Evolutionary conservation across 2,797 vertebrate genomes (phyloP).

Genomic region (Muraenolepis orangiensis): DNA sequence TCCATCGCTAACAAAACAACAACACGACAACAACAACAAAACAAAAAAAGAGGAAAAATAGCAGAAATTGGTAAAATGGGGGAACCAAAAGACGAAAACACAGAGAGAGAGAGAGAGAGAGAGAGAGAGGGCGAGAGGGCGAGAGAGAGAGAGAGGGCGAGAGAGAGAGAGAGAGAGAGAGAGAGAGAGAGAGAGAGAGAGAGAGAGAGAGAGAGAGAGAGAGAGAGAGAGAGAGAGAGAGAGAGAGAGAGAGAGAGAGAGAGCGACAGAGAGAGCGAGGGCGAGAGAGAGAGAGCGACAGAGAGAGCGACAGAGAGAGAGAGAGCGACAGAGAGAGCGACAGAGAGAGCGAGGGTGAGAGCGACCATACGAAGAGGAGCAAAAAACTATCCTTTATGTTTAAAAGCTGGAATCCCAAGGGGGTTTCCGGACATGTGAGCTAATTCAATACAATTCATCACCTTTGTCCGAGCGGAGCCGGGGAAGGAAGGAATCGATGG

Average conservation of each 20-base stretch:
- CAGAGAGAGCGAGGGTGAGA: not conserved
- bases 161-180: slow-evolving; percentile 15
- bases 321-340: slow-evolving; percentile 16
- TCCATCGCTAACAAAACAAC: slow-evolving; percentile 11
- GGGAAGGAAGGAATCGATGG: slow-evolving; percentile 67
- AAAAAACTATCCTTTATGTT: slow-evolving; percentile 50
- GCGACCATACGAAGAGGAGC: too few relatives aligned
- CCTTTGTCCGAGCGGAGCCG: slow-evolving; percentile 44
- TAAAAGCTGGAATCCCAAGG: slow-evolving; percentile 42
- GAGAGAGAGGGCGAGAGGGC: too few relatives aligned
- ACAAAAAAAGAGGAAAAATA: slow-evolving; percentile 4
- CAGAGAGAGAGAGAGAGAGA: too few relatives aligned
- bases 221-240: not conserved
- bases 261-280: too few relatives aligned
- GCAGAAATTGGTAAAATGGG: not conserved
- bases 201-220: slow-evolving; percentile 19
- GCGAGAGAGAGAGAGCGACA: too few relatives aligned
- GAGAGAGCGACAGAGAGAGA: too few relatives aligned
- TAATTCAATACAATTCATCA: slow-evolving; percentile 61
- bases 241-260: too few relatives aligned
- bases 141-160: too few relatives aligned
- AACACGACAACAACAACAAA: not conserved
- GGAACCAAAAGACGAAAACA: too few relatives aligned
- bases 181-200: slow-evolving; percentile 1
- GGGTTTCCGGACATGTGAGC: slow-evolving; percentile 47